These are phyloP conservation scores for Pterois miles DNA, from an alignment of 2,797 vertebrate species.

Conservation along the genomic window DNA sequence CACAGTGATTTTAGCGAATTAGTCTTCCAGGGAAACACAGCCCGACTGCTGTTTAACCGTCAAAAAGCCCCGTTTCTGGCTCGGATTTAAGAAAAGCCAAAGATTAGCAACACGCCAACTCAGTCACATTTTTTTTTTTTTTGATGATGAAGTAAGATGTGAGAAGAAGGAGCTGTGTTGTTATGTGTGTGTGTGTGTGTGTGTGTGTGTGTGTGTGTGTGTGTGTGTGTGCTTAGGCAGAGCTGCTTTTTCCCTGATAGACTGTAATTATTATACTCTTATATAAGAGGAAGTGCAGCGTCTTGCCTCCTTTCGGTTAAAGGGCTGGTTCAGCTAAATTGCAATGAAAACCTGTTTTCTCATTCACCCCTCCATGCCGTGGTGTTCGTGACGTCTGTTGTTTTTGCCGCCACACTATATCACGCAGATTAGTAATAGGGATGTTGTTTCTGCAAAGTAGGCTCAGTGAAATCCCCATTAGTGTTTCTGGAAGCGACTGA, in stretches of 20 bases:
- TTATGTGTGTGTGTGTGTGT: constrained; percentile 5
- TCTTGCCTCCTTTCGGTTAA: constrained; percentile 10
- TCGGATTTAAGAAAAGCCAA: constrained; percentile 18
- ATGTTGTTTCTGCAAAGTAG: background rate
- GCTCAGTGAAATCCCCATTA: background rate
- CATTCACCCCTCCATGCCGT: background rate
- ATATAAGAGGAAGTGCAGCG: constrained; percentile 21
- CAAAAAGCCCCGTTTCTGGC: background rate
- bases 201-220: no score
- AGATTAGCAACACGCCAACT: constrained; percentile 34
- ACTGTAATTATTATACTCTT: constrained; percentile 42
- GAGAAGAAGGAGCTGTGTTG: constrained; percentile 4
- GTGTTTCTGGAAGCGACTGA: background rate
- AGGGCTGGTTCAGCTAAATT: constrained; percentile 11
- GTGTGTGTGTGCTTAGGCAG: constrained; percentile 18
- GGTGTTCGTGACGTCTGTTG: no score
- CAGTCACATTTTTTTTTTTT: constrained; percentile 25
- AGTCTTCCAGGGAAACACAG: constrained; percentile 14
- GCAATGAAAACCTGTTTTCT: constrained; percentile 28
- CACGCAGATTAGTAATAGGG: background rate
- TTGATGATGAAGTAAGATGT: constrained; percentile 36
- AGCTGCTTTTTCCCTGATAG: constrained; percentile 12
- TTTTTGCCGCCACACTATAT: background rate
- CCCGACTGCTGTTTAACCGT: constrained; percentile 12
- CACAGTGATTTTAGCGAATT: constrained; percentile 38